Percentiles rank a stretch among this genome's conserved stretches.
Conservation (phyloP, 2,888 invertebrate species). For the Hoplodrina blanda region DNA sequence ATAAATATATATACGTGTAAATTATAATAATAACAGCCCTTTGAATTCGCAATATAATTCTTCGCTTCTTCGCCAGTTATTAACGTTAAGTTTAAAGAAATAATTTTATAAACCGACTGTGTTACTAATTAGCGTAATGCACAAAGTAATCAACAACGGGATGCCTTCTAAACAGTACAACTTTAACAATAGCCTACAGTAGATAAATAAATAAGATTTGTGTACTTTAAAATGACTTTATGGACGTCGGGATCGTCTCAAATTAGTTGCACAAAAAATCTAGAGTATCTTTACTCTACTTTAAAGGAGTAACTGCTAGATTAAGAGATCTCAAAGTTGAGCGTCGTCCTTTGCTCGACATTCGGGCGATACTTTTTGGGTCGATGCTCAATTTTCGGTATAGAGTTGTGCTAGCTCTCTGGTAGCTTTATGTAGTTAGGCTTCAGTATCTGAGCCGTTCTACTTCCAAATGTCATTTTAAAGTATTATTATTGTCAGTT, state of each 20-base stretch:
- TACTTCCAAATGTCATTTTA: constrained; percentile 64
- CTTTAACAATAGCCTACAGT: constrained; percentile 88
- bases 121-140: constrained; percentile 87
- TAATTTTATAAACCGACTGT: constrained; percentile 83
- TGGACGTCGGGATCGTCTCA: constrained; percentile 55
- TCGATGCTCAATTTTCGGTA: constrained; percentile 31
- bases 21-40: constrained; percentile 65
- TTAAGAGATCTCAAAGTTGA: constrained; percentile 16
- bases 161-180: constrained; percentile 91
- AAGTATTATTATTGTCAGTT: constrained; percentile 63
- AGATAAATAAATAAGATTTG: constrained; percentile 81
- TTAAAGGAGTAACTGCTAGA: constrained; percentile 41
- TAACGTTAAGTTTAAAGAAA: constrained; percentile 81
- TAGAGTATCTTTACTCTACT: constrained; percentile 40
- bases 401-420: constrained; percentile 49
- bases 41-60: constrained; percentile 75
- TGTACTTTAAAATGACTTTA: constrained; percentile 75
- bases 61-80: constrained; percentile 84
- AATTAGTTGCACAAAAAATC: constrained; percentile 51
- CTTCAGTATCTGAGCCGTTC: constrained; percentile 40
- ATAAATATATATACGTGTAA: constrained; percentile 62
- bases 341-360: constrained; percentile 19
- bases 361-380: constrained; percentile 9
- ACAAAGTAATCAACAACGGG: constrained; percentile 86
- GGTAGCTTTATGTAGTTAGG: constrained; percentile 49